Percentiles rank a stretch among this genome's conserved stretches.
phyloP scores from a whole-genome alignment of 2,797 vertebrate species.

The Atherinosoma microstoma region DNA sequence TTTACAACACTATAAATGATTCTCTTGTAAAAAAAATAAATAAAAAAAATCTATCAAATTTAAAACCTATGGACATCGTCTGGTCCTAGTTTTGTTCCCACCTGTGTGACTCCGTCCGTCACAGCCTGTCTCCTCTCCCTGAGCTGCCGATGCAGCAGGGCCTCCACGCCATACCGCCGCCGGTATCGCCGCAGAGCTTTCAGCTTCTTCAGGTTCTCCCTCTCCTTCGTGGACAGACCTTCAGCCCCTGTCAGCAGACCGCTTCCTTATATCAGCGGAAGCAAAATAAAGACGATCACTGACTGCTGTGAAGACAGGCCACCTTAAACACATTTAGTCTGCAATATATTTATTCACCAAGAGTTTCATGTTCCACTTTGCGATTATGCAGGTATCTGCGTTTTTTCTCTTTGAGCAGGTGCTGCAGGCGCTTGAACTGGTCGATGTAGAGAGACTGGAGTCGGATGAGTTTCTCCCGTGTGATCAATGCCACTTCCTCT shows the following conservation, averaged over 20 bases:
- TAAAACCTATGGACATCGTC: background rate
- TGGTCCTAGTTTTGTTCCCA: conserved; percentile 43
- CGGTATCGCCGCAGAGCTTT: conserved; percentile 95
- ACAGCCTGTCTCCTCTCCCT: conserved; percentile 90
- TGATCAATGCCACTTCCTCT: conserved; percentile 96
- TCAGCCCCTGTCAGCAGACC: conserved; percentile 93
- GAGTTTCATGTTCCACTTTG: conserved; percentile 91
- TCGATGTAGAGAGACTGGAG: conserved; percentile 98
- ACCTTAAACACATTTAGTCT: background rate
- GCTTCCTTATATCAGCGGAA: conserved; percentile 82
- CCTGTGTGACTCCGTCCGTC: conserved; percentile 91
- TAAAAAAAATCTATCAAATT: background rate
- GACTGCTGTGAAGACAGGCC: background rate
- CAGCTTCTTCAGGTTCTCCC: conserved; percentile 92
- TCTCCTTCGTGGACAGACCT: conserved; percentile 90
- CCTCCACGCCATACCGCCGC: conserved; percentile 94
- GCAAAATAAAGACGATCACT: background rate
- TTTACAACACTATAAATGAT: too few species aligned
- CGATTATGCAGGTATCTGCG: conserved; percentile 91
- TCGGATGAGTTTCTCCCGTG: conserved; percentile 94
- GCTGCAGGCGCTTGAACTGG: conserved; percentile 97
- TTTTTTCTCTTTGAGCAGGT: conserved; percentile 96
- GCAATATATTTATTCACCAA: conserved; percentile 75
- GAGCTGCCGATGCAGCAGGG: conserved; percentile 94
- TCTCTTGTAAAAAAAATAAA: too few species aligned